A percentile compares a stretch with the other conserved stretches of the same genome.
Evolutionary conservation across 2,888 invertebrate genomes (phyloP).

Genomic region (Alitta virens): DNA sequence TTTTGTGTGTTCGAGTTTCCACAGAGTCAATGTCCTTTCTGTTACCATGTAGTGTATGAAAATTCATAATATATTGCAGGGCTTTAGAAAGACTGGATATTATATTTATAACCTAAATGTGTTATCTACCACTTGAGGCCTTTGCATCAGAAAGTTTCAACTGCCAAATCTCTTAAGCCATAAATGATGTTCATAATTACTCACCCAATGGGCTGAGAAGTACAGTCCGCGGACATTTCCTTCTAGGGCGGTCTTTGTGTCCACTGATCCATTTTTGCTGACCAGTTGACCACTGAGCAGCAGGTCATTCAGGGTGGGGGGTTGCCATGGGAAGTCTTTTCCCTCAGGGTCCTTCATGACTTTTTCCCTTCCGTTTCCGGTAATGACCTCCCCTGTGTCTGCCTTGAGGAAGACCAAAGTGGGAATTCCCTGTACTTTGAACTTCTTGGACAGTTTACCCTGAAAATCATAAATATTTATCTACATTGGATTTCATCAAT

Average conservation of each 20-base stretch:
- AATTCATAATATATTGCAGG: no score
- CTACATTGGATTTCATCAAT: no score
- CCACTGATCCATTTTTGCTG: constrained; percentile 3
- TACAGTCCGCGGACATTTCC: constrained; percentile 75
- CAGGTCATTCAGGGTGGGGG: constrained; percentile 64
- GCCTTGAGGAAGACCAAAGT: constrained; percentile 71
- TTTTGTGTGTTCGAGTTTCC: no score
- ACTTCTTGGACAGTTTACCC: constrained; percentile 74
- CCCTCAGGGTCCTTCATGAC: constrained; percentile 70
- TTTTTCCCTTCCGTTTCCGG: constrained; percentile 65
- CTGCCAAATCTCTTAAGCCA: background rate
- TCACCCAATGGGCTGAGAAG: constrained; percentile 87
- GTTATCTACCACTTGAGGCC: no score
- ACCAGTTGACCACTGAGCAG: constrained; percentile 26
- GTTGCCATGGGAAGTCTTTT: constrained; percentile 75
- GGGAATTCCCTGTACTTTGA: constrained; percentile 76
- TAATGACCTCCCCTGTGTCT: constrained; percentile 68
- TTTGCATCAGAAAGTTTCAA: no score
- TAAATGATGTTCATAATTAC: constrained; percentile 33
- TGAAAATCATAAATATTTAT: constrained; percentile 48
- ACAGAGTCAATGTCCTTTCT: no score
- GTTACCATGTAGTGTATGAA: no score
- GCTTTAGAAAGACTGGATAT: no score
- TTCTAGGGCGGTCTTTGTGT: constrained; percentile 31
- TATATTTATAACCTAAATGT: no score